phyloP scores from a whole-genome alignment of 2,113 vertebrate genomes.

The Callaeas wilsoni region DNA sequence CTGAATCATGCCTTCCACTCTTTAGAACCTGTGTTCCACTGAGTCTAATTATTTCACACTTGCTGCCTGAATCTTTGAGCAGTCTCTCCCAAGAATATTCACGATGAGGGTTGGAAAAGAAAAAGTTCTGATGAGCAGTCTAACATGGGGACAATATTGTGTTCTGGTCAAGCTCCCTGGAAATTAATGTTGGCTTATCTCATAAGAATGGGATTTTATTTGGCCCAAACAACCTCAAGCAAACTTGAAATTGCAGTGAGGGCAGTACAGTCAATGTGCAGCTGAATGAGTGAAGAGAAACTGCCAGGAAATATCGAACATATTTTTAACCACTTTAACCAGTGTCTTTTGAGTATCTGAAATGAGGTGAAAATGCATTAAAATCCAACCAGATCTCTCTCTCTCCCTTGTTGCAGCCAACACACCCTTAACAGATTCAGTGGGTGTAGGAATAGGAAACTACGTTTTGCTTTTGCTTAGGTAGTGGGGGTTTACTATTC shows the following conservation, averaged over 20 bases:
- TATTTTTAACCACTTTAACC: neutral
- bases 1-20: conserved; percentile 28
- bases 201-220: neutral
- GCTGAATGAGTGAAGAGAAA: neutral
- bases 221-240: neutral
- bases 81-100: neutral
- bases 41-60: conserved; percentile 17
- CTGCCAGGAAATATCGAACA: neutral
- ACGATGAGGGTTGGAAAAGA: fast-evolving
- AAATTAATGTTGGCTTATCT: neutral
- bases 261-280: neutral
- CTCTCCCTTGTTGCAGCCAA: neutral
- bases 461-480: neutral
- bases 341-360: neutral
- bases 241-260: neutral
- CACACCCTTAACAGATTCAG: neutral
- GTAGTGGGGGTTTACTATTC: neutral
- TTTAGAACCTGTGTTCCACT: conserved; percentile 5
- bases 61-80: neutral
- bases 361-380: neutral
- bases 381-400: neutral
- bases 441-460: neutral
- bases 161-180: neutral
- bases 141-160: neutral
- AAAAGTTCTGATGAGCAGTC: neutral